Percentiles rank a stretch among this genome's conserved stretches.
Evolutionary conservation across 1,140 invertebrate species (phyloP).

Genomic region (Drepana arcuata): DNA sequence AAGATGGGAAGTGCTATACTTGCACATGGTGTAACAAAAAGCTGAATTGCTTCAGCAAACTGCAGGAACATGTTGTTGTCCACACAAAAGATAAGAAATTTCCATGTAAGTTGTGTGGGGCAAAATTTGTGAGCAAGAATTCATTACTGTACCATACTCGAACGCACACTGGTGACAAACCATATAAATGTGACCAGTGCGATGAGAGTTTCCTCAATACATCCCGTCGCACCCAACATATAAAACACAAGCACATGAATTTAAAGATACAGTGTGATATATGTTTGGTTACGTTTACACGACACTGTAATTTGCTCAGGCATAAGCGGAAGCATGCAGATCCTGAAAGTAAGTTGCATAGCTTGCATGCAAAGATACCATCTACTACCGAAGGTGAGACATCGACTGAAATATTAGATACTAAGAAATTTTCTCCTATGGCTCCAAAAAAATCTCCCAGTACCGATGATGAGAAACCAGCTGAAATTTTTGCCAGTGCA

Average conservation of each 20-base stretch:
- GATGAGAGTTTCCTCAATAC: conserved; percentile 15
- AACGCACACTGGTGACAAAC: conserved; percentile 22
- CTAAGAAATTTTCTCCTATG: too few species aligned
- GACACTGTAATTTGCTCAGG: conserved; percentile 3
- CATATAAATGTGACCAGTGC: conserved; percentile 21
- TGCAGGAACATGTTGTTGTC: conserved; percentile 16
- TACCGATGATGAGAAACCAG: too few species aligned
- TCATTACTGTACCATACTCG: conserved; percentile 19
- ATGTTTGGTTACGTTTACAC: conserved; percentile 15
- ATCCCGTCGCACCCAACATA: conserved; percentile 15
- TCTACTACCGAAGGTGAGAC: too few species aligned
- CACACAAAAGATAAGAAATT: conserved; percentile 27
- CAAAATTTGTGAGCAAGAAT: conserved; percentile 19
- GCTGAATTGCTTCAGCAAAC: conserved; percentile 10
- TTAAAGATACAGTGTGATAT: conserved; percentile 16
- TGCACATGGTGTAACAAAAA: conserved; percentile 20
- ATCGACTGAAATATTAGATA: too few species aligned
- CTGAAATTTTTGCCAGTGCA: too few species aligned
- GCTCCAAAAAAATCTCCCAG: too few species aligned
- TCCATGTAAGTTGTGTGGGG: conserved; percentile 15
- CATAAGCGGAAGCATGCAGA: conserved; percentile 18
- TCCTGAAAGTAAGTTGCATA: conserved; percentile 12
- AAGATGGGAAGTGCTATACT: conserved; percentile 4
- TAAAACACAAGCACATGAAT: conserved; percentile 11
- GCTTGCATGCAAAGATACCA: too few species aligned